A percentile compares a stretch with the other conserved stretches of the same genome.
Evolutionary conservation across 2,888 invertebrate genomes (phyloP).

Genomic region (Vanessa cardui): DNA sequence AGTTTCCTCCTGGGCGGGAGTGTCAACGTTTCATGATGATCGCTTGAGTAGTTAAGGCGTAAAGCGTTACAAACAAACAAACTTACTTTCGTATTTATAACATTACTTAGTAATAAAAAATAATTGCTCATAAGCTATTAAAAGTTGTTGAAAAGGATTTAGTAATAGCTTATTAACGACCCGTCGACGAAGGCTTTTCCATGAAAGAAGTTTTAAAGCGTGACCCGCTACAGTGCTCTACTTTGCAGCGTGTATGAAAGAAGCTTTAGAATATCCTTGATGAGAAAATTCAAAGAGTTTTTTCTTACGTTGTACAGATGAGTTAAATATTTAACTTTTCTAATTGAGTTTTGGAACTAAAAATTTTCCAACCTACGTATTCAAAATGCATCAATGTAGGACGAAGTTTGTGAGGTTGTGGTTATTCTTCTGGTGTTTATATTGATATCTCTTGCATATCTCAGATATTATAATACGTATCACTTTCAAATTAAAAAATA

Average conservation of each 20-base stretch:
- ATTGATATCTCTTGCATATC: no score
- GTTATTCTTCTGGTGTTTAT: no score
- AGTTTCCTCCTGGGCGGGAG: no score
- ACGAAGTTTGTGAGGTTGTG: no score
- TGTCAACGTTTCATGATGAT: no score
- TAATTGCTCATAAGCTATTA: background rate
- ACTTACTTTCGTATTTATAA: background rate
- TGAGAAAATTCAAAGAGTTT: no score
- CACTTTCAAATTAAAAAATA: no score
- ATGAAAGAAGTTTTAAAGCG: slow-evolving; percentile 33
- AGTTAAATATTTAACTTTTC: slow-evolving; percentile 27
- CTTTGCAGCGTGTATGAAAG: slow-evolving; percentile 14
- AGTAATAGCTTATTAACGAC: slow-evolving; percentile 33
- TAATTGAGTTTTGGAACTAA: slow-evolving; percentile 34
- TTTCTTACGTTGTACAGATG: background rate
- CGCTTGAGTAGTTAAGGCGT: no score
- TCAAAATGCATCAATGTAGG: no score
- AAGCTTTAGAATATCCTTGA: no score
- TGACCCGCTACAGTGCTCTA: slow-evolving; percentile 35
- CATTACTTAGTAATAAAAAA: background rate
- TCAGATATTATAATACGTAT: no score
- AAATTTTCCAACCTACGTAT: slow-evolving; percentile 35
- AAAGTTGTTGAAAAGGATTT: slow-evolving; percentile 17
- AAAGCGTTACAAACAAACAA: background rate
- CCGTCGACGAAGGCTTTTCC: slow-evolving; percentile 12